Evolutionary conservation across 1,140 invertebrate genomes (phyloP).

Genomic region (Potamilus streckersoni): DNA sequence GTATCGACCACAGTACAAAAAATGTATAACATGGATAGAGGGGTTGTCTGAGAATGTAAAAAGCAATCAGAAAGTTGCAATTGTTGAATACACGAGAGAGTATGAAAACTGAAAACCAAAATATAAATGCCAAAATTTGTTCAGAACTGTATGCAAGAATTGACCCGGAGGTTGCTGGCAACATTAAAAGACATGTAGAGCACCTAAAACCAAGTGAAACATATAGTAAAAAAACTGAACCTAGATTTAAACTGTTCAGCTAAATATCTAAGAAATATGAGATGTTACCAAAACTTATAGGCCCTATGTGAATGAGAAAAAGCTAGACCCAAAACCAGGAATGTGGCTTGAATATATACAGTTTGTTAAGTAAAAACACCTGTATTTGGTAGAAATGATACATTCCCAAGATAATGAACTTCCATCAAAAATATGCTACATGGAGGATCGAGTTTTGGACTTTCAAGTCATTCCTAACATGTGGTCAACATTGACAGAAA

Average conservation of each 20-base stretch:
- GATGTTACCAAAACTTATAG: slow-evolving; percentile 1
- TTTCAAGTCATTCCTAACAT: neutral
- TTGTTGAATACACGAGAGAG: slow-evolving; percentile 3
- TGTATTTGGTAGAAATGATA: slow-evolving; percentile 12
- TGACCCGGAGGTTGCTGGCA: neutral
- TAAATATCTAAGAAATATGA: slow-evolving; percentile 6
- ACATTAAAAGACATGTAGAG: neutral
- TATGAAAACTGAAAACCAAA: neutral
- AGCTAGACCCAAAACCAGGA: neutral
- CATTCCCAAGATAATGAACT: neutral
- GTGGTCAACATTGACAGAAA: slow-evolving; percentile 10
- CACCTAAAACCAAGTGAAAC: too few relatives aligned
- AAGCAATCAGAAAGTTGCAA: neutral
- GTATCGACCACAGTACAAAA: neutral
- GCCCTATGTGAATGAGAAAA: slow-evolving; percentile 5
- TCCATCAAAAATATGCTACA: slow-evolving; percentile 14
- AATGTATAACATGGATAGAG: neutral
- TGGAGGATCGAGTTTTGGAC: neutral
- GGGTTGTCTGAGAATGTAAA: too few relatives aligned
- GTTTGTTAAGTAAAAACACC: slow-evolving; percentile 3
- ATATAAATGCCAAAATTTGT: neutral
- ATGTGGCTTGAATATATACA: slow-evolving; percentile 15
- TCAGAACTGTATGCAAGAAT: neutral
- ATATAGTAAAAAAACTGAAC: neutral
- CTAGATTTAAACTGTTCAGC: too few relatives aligned